Conservation (phyloP, 2,797 vertebrate species). For the Toxotes lorentzi region DNA sequence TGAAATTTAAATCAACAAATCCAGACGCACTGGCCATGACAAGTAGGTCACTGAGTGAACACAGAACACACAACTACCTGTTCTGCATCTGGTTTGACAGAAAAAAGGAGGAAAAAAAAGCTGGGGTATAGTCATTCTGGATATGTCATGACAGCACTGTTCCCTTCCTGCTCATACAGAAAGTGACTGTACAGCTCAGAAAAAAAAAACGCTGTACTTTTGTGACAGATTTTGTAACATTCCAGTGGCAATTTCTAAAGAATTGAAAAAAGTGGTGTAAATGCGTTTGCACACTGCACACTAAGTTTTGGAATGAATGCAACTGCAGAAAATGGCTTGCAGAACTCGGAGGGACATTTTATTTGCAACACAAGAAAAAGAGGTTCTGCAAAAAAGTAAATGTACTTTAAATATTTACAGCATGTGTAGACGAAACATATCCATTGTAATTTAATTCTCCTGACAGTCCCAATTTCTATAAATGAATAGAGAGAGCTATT, state of each 20-base stretch:
- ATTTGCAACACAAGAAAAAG: conserved; percentile 20
- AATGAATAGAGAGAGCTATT: neutral
- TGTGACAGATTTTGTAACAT: conserved; percentile 14
- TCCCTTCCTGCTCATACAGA: conserved; percentile 31
- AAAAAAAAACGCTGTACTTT: conserved; percentile 3
- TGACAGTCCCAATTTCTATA: neutral
- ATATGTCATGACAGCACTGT: conserved; percentile 40
- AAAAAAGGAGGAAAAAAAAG: conserved; percentile 19
- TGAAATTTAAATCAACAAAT: conserved; percentile 47
- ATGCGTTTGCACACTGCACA: neutral
- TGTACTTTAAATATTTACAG: conserved; percentile 25
- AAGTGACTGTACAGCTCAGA: conserved; percentile 5
- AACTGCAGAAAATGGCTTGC: neutral
- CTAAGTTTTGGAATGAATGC: conserved; percentile 1
- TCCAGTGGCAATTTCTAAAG: conserved; percentile 21
- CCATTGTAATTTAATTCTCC: conserved; percentile 1
- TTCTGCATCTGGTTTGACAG: conserved; percentile 56
- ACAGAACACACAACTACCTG: conserved; percentile 36
- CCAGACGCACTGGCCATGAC: neutral
- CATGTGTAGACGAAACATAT: neutral
- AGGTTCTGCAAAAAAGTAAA: conserved; percentile 24
- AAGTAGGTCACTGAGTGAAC: conserved; percentile 52
- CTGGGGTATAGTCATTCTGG: conserved; percentile 24
- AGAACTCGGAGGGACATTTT: conserved; percentile 28
- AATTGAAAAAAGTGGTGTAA: conserved; percentile 27